Percentiles rank a stretch among this genome's conserved stretches.
phyloP scores from a whole-genome alignment of 30 jellyfish, hydroid and myxozoan genomes.

The Morbakka virulenta region DNA sequence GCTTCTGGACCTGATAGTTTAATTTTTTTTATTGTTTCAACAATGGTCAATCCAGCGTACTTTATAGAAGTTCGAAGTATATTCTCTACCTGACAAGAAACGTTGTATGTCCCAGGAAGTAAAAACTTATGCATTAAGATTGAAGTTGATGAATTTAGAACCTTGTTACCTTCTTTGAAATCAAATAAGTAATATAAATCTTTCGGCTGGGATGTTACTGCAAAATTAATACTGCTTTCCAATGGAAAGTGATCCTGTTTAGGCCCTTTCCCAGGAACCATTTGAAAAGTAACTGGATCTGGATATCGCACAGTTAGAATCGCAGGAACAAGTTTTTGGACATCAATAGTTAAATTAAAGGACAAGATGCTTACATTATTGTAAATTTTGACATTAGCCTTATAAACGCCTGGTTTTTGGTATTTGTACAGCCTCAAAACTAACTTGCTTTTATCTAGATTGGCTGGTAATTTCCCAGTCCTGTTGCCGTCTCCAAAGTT shows the following conservation, averaged over 20 bases:
- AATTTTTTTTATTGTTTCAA: slow-evolving; percentile 47
- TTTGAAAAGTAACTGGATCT: not conserved
- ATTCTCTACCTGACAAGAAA: slow-evolving; percentile 50
- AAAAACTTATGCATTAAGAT: slow-evolving; percentile 12
- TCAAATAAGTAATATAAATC: slow-evolving; percentile 65
- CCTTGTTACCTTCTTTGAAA: slow-evolving; percentile 44
- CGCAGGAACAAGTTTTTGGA: slow-evolving; percentile 70
- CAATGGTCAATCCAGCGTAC: slow-evolving; percentile 30
- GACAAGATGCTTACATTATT: slow-evolving; percentile 72
- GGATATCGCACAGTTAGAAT: slow-evolving; percentile 3
- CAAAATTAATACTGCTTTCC: slow-evolving; percentile 26
- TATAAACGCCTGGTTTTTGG: slow-evolving; percentile 54
- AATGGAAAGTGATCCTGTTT: slow-evolving; percentile 47
- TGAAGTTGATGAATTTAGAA: slow-evolving; percentile 12
- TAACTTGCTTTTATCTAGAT: slow-evolving; percentile 9
- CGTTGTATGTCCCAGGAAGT: slow-evolving; percentile 63
- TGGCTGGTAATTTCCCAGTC: slow-evolving; percentile 12
- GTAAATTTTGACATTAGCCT: slow-evolving; percentile 28
- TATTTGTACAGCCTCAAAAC: slow-evolving; percentile 34
- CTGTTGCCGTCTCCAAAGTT: slow-evolving; percentile 89
- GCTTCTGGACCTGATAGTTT: slow-evolving; percentile 22
- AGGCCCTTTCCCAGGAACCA: slow-evolving; percentile 52
- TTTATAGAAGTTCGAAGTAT: slow-evolving; percentile 27
- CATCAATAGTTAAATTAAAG: slow-evolving; percentile 53
- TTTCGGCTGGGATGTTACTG: slow-evolving; percentile 69